A percentile compares a stretch with the other conserved stretches of the same genome.
These are phyloP conservation scores for Allenopithecus nigroviridis DNA, from an alignment of 2,797 vertebrate genomes.

Conservation along the genomic window DNA sequence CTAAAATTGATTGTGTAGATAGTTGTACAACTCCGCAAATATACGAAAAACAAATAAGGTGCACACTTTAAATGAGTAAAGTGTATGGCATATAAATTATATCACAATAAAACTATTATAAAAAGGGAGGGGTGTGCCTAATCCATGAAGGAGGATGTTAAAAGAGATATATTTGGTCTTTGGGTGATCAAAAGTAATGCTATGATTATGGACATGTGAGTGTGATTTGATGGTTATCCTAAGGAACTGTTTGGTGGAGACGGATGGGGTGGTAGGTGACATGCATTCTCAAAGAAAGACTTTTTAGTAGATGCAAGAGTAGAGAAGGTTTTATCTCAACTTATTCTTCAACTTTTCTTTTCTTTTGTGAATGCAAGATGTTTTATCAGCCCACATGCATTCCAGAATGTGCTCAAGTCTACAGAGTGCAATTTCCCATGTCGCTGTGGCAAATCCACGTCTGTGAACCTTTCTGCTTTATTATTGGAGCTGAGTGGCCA, in stretches of 20 bases:
- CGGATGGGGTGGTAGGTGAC: background rate
- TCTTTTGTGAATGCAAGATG: background rate
- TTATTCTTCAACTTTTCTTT: background rate
- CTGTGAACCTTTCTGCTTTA: background rate
- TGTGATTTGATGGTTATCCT: background rate
- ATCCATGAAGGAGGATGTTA: background rate
- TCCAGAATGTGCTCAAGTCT: background rate
- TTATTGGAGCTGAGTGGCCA: background rate
- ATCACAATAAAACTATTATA: background rate
- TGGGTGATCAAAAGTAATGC: background rate
- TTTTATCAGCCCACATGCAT: background rate
- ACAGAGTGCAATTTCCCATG: accelerated
- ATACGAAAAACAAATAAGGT: background rate
- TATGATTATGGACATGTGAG: background rate
- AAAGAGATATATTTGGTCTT: background rate
- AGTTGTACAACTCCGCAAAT: background rate
- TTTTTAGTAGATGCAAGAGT: background rate
- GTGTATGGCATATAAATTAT: background rate
- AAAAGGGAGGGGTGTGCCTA: background rate
- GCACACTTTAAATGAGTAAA: background rate
- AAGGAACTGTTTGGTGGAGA: background rate
- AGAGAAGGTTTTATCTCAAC: background rate
- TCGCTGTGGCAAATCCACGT: background rate
- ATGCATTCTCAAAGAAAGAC: background rate
- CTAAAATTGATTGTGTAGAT: background rate